Evolutionary conservation across 1,140 invertebrate species (phyloP).

Genomic region (Leptopilina boulardi): DNA sequence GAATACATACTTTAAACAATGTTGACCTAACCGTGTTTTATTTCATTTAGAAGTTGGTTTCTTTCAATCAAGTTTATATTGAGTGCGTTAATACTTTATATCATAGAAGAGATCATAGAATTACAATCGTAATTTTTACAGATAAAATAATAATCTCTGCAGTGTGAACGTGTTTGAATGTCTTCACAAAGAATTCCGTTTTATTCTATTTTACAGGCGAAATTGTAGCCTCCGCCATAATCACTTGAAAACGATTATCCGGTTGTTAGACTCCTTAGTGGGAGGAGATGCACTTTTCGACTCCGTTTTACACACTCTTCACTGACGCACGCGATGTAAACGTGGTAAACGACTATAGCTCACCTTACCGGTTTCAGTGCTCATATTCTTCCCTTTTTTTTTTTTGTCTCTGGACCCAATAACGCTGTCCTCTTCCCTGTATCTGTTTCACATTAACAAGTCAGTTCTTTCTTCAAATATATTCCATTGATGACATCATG

Average conservation of each 20-base stretch:
- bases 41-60: too few species aligned
- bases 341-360: too few species aligned
- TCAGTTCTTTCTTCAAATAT: not conserved
- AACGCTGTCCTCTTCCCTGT: not conserved
- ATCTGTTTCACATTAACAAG: constrained; percentile 4
- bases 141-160: too few species aligned
- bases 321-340: constrained; percentile 52
- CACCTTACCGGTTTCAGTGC: constrained; percentile 19
- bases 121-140: too few species aligned
- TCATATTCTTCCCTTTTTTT: not conserved
- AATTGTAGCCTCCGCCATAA: constrained; percentile 42
- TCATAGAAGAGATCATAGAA: too few species aligned
- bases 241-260: constrained; percentile 64
- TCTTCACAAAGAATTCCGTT: too few species aligned
- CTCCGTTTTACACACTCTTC: constrained; percentile 45
- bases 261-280: constrained; percentile 64
- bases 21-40: not conserved
- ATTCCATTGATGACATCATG: not conserved
- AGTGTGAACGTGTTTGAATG: too few species aligned
- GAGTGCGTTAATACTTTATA: too few species aligned
- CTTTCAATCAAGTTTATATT: too few species aligned
- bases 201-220: not conserved
- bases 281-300: constrained; percentile 58
- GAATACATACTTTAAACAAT: constrained; percentile 51
- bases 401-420: not conserved